Evolutionary conservation across 2,797 vertebrate species (phyloP).

Genomic region (Phaenicophaeus curvirostris): DNA sequence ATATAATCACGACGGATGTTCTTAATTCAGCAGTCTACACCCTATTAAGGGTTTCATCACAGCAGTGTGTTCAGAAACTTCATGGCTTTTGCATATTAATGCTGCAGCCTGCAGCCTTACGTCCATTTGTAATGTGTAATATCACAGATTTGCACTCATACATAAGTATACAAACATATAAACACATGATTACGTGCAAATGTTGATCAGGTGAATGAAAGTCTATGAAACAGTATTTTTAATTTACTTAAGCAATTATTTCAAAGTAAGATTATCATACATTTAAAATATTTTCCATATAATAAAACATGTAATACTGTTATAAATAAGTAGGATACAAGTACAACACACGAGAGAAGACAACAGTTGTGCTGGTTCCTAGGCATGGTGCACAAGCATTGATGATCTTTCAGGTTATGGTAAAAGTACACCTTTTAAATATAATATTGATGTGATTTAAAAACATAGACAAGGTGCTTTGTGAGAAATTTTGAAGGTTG

Average conservation of each 20-base stretch:
- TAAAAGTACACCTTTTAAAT: not conserved
- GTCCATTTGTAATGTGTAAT: not conserved
- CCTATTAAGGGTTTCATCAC: constrained; percentile 48
- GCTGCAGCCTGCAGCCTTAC: not conserved
- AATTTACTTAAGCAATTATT: not conserved
- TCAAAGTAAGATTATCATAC: not conserved
- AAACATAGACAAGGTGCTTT: rapidly evolving
- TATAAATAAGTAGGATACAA: not conserved
- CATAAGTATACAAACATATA: not conserved
- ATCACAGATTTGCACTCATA: not conserved
- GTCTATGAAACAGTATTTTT: not conserved
- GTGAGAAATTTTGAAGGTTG: not conserved
- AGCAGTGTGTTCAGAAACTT: constrained; percentile 36
- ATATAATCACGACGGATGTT: constrained; percentile 66
- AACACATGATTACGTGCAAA: not conserved
- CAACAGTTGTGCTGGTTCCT: not conserved
- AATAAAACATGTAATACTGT: not conserved
- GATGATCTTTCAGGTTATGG: not conserved
- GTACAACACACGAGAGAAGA: not conserved
- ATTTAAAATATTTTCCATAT: rapidly evolving
- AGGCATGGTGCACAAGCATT: not conserved
- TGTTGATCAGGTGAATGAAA: not conserved
- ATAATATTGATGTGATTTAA: not conserved
- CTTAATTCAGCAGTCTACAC: constrained; percentile 67
- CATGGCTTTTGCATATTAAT: constrained; percentile 58